Evolutionary conservation across 2,888 invertebrate genomes (phyloP).

Genomic region (Drosophila meridiana): DNA sequence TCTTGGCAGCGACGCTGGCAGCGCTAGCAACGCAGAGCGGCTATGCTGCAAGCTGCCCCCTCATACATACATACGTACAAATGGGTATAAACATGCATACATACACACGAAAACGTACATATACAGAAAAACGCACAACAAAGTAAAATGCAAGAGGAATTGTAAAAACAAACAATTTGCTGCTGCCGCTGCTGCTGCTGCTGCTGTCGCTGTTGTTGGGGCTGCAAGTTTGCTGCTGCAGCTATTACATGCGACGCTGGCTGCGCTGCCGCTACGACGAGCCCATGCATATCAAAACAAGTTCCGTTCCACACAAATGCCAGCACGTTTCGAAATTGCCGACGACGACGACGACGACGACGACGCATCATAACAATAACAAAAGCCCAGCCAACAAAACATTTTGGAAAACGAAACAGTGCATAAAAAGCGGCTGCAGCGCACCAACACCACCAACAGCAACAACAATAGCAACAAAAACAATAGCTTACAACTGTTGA

Average conservation of each 20-base stretch:
- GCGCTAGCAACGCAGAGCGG: conserved; percentile 28
- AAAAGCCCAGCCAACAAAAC: conserved; percentile 67
- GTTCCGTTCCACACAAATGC: conserved; percentile 78
- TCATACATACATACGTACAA: neutral
- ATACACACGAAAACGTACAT: neutral
- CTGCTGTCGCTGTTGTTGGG: conserved; percentile 49
- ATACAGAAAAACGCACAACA: conserved; percentile 54
- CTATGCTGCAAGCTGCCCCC: conserved; percentile 44
- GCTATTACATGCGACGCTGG: conserved; percentile 28
- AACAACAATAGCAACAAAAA: conserved; percentile 39
- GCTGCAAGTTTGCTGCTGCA: conserved; percentile 46
- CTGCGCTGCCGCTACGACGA: conserved; percentile 44
- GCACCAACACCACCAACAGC: conserved; percentile 21
- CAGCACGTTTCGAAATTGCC: conserved; percentile 76
- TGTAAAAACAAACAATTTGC: conserved; percentile 73
- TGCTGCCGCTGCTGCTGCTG: conserved; percentile 48
- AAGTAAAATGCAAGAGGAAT: conserved; percentile 67
- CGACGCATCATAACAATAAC: conserved; percentile 78
- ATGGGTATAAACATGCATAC: neutral
- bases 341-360: conserved; percentile 33
- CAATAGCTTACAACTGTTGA: conserved; percentile 37
- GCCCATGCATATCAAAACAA: conserved; percentile 76
- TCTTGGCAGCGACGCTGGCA: conserved; percentile 37
- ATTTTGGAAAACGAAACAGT: conserved; percentile 59
- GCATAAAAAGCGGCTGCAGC: conserved; percentile 51